Percentiles rank a stretch among this genome's conserved stretches.
These are phyloP conservation scores for Sphyrna mokarran DNA, from an alignment of 2,113 vertebrate species.

Conservation along the genomic window DNA sequence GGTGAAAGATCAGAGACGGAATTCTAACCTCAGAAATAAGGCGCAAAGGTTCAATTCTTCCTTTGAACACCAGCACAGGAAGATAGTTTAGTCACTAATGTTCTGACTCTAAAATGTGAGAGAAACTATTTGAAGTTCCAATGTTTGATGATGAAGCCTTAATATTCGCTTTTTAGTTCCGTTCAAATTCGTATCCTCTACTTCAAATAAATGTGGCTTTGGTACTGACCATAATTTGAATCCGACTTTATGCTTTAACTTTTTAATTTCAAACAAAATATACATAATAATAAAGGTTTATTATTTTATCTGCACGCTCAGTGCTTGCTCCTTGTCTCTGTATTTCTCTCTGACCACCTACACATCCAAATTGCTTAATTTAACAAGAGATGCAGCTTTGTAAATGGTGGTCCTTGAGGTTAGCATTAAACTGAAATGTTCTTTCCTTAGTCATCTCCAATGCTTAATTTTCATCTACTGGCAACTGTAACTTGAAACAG, in stretches of 20 bases:
- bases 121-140: slow-evolving; percentile 14
- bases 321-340: neutral
- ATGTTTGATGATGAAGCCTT: neutral
- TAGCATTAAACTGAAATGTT: neutral
- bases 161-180: slow-evolving; percentile 18
- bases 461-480: neutral
- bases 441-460: neutral
- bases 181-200: slow-evolving; percentile 2
- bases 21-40: slow-evolving; percentile 27
- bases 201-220: slow-evolving; percentile 9
- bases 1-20: slow-evolving; percentile 10
- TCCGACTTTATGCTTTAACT: neutral
- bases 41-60: neutral
- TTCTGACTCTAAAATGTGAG: neutral
- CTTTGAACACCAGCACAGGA: slow-evolving; percentile 1
- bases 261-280: neutral
- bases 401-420: neutral
- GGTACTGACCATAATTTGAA: neutral
- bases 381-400: neutral
- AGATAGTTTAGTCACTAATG: slow-evolving; percentile 18
- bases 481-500: neutral
- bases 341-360: neutral
- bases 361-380: neutral
- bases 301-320: neutral
- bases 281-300: slow-evolving; percentile 18